These are phyloP conservation scores for Chloromyia formosa DNA, from an alignment of 2,888 invertebrate species.

Conservation along the genomic window DNA sequence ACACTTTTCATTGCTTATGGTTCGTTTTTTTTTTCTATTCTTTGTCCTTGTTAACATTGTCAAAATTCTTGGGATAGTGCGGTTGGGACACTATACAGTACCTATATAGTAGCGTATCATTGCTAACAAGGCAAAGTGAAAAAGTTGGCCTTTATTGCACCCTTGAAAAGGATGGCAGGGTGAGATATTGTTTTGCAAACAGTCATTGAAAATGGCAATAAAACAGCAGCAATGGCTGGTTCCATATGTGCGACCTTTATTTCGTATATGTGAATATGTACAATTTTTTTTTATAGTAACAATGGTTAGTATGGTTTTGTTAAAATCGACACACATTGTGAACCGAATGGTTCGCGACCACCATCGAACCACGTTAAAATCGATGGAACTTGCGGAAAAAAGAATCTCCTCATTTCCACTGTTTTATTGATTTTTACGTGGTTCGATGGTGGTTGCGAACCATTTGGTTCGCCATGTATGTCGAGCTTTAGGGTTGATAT, in stretches of 20 bases:
- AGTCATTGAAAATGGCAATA: conserved; percentile 39
- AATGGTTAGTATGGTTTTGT: too few relatives aligned
- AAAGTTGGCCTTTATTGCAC: background rate
- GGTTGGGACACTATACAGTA: background rate
- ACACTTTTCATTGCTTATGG: conserved; percentile 20
- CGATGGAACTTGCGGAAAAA: too few relatives aligned
- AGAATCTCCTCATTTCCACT: too few relatives aligned
- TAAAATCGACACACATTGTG: too few relatives aligned
- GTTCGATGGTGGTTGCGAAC: too few relatives aligned
- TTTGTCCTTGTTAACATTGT: background rate
- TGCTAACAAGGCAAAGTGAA: background rate
- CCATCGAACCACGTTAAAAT: too few relatives aligned
- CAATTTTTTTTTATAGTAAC: too few relatives aligned
- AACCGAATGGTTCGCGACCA: too few relatives aligned
- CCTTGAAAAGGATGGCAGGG: background rate
- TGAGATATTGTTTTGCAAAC: conserved; percentile 29
- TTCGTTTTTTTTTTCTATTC: too few relatives aligned
- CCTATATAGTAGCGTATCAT: background rate
- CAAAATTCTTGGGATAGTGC: background rate
- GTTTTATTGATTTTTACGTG: too few relatives aligned
- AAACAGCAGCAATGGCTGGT: conserved; percentile 20
- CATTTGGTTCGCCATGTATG: too few relatives aligned
- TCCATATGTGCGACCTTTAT: conserved; percentile 33
- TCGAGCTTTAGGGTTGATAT: too few relatives aligned
- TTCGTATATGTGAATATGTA: background rate